Evolutionary conservation across 2,888 invertebrate genomes (phyloP), one percentile per base, ranked within the genome.

Genomic region (Ceraclea dissimilis): DNA sequence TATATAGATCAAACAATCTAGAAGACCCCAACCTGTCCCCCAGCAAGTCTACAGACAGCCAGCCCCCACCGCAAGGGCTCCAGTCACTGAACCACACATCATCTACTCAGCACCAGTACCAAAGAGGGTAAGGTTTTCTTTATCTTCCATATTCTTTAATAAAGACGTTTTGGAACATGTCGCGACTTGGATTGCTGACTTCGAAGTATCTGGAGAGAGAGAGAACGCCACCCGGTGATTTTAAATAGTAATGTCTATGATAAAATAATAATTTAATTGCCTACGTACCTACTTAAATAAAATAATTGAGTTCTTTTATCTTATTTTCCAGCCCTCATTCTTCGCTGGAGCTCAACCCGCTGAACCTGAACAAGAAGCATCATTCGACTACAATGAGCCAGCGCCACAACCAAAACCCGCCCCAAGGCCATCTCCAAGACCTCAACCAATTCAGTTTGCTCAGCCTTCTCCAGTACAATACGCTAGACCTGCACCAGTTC

Each of bases 341-440:
- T 75, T 78, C 67, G 52, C 76, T 17, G 77, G 77, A 20, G 76
- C 76, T 5, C 69, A 77, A 4, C 72, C 65, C 64, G 50, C 68
- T 67, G 26, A 65, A 65, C 69, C 67, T 13, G 65, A 67, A 39
- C 64, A 66, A 53, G 67, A 66, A 51, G 67, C 68, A 39, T 67
- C 66, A 47, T 59, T 52, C 50, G 59, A 59, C 34, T 61, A 61
- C 18, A 57, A 61, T 16, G 54, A 61, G 16, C 54, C 54, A 19
- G 64, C 66, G 16, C 66, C 65, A 58, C 54, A 65, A 57, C 52
- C 63, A 17, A 61, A 57, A 52, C 64, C 66, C n/a, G 60, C 66
- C 10, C 68, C 68, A 17, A 60, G 66, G 17, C 68, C 17, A 66
- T 66, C 54, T 65, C 67, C 67, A 67, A 22, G 53, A 19, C 68